These are phyloP conservation scores for Euthynnus affinis DNA, from an alignment of 2,797 vertebrate species.

Conservation along the genomic window DNA sequence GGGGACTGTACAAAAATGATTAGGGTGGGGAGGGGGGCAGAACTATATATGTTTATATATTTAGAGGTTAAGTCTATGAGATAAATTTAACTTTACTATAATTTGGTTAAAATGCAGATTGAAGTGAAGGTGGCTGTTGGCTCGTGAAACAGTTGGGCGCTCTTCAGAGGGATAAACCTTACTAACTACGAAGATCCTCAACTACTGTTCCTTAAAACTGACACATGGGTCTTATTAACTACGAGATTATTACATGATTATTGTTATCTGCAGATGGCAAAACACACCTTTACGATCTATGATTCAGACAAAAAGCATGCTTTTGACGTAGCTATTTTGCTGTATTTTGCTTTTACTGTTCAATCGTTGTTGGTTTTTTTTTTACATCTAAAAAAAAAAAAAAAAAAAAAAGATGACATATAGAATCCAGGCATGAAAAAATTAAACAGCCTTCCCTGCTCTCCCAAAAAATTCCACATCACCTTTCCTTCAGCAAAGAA, in stretches of 20 bases:
- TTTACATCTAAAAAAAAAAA: not conserved
- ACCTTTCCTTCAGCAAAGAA: not conserved
- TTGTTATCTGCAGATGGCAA: not conserved
- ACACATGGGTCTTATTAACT: not conserved
- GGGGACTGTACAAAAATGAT: constrained; percentile 6
- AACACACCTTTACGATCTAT: not conserved
- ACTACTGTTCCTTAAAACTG: not conserved
- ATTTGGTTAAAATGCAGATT: not conserved
- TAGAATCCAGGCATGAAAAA: not conserved
- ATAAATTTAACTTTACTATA: not conserved
- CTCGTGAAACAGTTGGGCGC: not conserved
- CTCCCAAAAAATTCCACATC: not conserved
- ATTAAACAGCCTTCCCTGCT: not conserved
- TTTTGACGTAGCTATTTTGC: not conserved
- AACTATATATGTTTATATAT: not conserved
- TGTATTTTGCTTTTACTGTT: too few species aligned
- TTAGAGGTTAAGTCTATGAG: not conserved
- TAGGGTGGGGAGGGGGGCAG: not conserved
- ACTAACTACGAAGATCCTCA: not conserved
- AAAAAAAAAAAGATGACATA: not conserved
- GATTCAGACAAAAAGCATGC: not conserved
- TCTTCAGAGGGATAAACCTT: not conserved
- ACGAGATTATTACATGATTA: not conserved
- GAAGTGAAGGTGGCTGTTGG: not conserved
- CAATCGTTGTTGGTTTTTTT: too few species aligned